These are phyloP conservation scores for Dicrostonyx torquatus DNA, from an alignment of 2,797 vertebrate species.

Conservation along the genomic window DNA sequence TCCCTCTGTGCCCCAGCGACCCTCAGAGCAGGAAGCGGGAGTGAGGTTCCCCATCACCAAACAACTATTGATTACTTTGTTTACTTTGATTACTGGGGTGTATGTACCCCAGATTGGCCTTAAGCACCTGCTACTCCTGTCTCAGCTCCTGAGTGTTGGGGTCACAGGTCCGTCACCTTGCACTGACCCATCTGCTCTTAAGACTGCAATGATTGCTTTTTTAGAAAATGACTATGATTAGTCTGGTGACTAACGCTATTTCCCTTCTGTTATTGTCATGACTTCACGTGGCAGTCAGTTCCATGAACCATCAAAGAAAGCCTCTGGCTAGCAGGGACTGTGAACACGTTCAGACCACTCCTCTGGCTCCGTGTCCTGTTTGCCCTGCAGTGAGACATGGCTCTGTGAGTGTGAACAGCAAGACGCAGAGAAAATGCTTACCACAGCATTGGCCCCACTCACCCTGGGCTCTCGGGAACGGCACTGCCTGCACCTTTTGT, in stretches of 20 bases:
- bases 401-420: not conserved
- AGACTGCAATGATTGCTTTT: not conserved
- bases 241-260: not conserved
- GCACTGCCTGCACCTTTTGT: not conserved
- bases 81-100: not conserved
- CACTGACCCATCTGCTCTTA: not conserved
- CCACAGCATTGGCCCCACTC: accelerated
- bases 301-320: not conserved
- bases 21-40: not conserved
- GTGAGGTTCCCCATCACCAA: not conserved
- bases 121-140: not conserved
- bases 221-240: not conserved
- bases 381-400: not conserved
- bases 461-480: not conserved
- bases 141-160: not conserved
- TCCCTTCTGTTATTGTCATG: not conserved
- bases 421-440: not conserved
- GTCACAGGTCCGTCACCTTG: not conserved
- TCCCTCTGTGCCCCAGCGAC: not conserved
- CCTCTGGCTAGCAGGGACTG: not conserved
- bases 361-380: not conserved
- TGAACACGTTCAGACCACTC: not conserved
- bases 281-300: not conserved
- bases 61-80: not conserved
- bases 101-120: not conserved